Evolutionary conservation across 1,140 invertebrate genomes (phyloP).

Genomic region (Aplysia californica): DNA sequence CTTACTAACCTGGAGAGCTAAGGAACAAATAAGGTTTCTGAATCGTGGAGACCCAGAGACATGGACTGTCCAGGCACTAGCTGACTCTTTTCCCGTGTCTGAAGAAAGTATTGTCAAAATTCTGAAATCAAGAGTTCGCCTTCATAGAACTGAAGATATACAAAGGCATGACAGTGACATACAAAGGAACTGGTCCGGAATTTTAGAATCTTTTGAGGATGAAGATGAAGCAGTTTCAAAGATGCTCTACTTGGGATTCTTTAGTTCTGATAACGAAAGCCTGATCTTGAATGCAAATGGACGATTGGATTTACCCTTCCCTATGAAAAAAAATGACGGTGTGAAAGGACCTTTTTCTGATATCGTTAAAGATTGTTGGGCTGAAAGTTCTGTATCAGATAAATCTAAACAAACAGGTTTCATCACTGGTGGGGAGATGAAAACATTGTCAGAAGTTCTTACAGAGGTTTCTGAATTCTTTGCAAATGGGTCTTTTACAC

Average conservation of each 20-base stretch:
- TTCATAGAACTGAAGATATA: background rate
- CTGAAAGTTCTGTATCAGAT: background rate
- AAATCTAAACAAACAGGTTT: background rate
- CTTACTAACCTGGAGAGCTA: slow-evolving; percentile 5
- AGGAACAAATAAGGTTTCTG: slow-evolving; percentile 14
- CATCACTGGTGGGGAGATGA: background rate
- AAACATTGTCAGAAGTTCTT: background rate
- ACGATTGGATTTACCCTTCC: background rate
- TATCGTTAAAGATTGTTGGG: slow-evolving; percentile 10
- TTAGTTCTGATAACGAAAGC: background rate
- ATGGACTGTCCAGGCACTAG: background rate
- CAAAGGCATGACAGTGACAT: background rate
- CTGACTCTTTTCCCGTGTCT: slow-evolving; percentile 7
- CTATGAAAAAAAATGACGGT: background rate
- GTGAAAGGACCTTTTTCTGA: slow-evolving; percentile 3
- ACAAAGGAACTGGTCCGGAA: background rate
- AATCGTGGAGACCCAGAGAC: background rate
- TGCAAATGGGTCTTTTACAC: background rate
- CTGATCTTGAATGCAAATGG: background rate
- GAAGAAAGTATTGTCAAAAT: background rate
- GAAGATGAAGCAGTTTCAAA: background rate
- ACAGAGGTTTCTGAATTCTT: background rate
- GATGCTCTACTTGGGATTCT: background rate
- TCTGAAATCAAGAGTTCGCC: background rate
- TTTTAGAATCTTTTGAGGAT: slow-evolving; percentile 1